A percentile compares a stretch with the other conserved stretches of the same genome.
Conservation (phyloP, 2,113 vertebrate genomes). For the Ciconia maguari region DNA sequence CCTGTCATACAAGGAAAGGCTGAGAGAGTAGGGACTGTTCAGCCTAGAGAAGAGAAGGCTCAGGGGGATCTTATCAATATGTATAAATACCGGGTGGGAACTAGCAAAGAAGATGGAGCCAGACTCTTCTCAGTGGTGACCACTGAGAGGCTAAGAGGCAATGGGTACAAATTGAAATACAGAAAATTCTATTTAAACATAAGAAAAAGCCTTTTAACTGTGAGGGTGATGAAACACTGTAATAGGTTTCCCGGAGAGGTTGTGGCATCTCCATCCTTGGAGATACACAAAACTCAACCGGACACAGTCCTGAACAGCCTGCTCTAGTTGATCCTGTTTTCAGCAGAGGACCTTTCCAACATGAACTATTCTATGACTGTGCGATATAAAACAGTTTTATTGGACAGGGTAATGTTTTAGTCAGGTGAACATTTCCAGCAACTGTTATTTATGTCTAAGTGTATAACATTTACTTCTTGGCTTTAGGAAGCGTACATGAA, state of each 20-base stretch:
- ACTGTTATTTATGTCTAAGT: background rate
- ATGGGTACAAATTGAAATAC: background rate
- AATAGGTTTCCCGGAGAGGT: background rate
- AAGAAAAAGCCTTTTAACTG: background rate
- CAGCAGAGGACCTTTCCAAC: background rate
- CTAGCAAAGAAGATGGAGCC: background rate
- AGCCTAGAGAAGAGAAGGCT: background rate
- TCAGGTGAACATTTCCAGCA: background rate
- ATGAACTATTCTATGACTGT: background rate
- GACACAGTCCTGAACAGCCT: background rate
- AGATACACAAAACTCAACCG: accelerated
- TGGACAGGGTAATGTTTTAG: background rate
- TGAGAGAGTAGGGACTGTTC: background rate
- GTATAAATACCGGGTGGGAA: background rate
- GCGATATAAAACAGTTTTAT: background rate
- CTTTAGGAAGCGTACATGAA: background rate
- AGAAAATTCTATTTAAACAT: background rate
- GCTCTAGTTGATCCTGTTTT: background rate
- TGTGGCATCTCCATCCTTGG: background rate
- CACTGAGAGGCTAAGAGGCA: background rate
- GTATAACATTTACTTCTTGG: background rate
- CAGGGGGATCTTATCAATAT: background rate
- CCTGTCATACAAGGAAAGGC: background rate
- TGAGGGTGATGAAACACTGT: background rate
- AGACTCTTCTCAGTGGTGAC: background rate